These are phyloP conservation scores for Globodera rostochiensis DNA, from an alignment of 1,140 invertebrate species.

Conservation along the genomic window DNA sequence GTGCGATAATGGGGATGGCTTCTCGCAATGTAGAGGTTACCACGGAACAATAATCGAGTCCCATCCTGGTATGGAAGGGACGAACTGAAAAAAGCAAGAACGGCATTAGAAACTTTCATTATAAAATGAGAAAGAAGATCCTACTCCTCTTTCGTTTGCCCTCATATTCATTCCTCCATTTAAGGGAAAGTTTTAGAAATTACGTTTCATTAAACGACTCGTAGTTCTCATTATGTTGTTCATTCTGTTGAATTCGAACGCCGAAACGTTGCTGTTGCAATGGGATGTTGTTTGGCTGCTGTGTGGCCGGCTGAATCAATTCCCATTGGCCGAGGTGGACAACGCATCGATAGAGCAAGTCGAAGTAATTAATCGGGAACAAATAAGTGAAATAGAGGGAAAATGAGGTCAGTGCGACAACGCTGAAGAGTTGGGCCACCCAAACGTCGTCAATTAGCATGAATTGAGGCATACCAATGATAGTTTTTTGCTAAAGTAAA, in stretches of 20 bases:
- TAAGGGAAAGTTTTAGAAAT: neutral
- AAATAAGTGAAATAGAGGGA: constrained; percentile 80
- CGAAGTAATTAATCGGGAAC: constrained; percentile 78
- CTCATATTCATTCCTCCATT: neutral
- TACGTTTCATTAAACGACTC: neutral
- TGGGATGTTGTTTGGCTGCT: constrained; percentile 9
- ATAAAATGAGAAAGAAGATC: no score
- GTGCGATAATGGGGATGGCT: constrained; percentile 24
- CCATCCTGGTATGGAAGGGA: constrained; percentile 17
- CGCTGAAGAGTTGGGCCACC: constrained; percentile 79
- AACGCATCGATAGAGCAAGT: constrained; percentile 83
- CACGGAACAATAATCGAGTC: neutral
- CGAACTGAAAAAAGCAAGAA: neutral
- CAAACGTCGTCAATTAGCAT: constrained; percentile 82
- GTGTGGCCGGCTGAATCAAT: constrained; percentile 70
- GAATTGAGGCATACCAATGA: constrained; percentile 71
- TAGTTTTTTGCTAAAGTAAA: constrained; percentile 39
- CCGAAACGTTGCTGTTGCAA: neutral
- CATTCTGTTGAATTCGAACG: neutral
- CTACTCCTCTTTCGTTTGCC: no score
- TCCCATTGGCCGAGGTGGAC: constrained; percentile 85
- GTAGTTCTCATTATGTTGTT: neutral
- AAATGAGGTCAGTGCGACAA: constrained; percentile 81
- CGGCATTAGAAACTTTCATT: neutral
- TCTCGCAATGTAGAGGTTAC: constrained; percentile 25